Evolutionary conservation across 1,140 invertebrate genomes (phyloP), one percentile per base, ranked within the genome.

Genomic region (Drosophila pseudoananassae): DNA sequence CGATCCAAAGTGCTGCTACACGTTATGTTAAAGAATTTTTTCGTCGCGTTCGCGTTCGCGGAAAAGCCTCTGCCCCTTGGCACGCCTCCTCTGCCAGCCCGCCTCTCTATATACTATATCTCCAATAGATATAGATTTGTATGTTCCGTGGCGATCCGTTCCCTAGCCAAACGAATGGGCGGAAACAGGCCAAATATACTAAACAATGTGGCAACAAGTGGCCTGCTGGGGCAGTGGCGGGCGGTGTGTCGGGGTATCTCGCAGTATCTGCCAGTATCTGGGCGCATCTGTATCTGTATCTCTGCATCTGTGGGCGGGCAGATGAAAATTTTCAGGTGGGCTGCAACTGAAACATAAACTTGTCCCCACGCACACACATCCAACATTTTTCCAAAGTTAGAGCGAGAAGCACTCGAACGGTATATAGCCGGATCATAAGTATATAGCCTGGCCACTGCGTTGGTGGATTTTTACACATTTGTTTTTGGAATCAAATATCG

Each of bases 1-100:
- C 90, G 90, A 89, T 90, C 84, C 71, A 82, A 77, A 76, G 82
- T 80, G 90, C 82, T 91, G 88, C 90, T 89, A 85, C 87, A 91
- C 90, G 85, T 84, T 88, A 91, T 91, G 90, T 91, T 91, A 90
- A 91, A 91, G 90, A 91, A 90, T 91, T 91, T 91, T 36, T 89
- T 76, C 69, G 89, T 84, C 74, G 74, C 66, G 72, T 69, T 84
- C 73, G 73, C 65, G 76, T 70, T 90, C 80, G 83, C 83, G 83
- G 82, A 88, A 87, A 87, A 87, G 71, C 71, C 73, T 77, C 58
- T 60, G 82, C 81, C 49, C 17, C 36, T 36, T 31, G 27, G 61
- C 68, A 49, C 43, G 70, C 45, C 46, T 36, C 58, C 40, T 71
- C 74, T 29, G 10, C 31, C 31, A 10, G 10, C 33, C 12, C 27